Conservation (phyloP, 2,888 invertebrate species). For the Drosophila atroscutellata region DNA sequence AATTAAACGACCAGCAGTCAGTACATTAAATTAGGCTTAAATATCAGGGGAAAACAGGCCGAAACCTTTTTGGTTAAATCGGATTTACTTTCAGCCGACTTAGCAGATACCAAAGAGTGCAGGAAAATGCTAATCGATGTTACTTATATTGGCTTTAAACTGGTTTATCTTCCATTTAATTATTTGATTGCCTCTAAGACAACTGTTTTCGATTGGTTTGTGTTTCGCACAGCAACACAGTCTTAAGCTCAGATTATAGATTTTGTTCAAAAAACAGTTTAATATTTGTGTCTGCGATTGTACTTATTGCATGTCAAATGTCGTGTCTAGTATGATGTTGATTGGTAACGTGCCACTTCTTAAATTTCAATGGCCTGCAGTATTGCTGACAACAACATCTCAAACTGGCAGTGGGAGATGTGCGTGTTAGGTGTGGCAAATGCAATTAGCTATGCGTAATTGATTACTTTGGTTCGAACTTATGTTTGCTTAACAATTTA, state of each 20-base stretch:
- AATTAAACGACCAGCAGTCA: background rate
- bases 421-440: constrained; percentile 17
- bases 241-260: background rate
- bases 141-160: background rate
- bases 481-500: constrained; percentile 46
- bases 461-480: constrained; percentile 49
- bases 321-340: background rate
- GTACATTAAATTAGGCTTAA: background rate
- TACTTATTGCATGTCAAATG: background rate
- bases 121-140: background rate
- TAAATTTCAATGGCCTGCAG: background rate
- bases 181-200: background rate
- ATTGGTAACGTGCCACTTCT: background rate
- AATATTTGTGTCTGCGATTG: background rate
- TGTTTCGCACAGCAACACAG: background rate
- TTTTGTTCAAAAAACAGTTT: background rate
- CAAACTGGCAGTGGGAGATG: background rate
- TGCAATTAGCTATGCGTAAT: constrained; percentile 63
- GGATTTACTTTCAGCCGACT: background rate
- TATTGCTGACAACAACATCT: background rate
- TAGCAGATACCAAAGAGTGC: background rate
- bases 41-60: background rate
- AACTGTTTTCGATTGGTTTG: background rate
- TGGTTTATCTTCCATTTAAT: background rate
- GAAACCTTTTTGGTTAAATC: background rate